Base-by-base conservation (phyloP, 2,888 invertebrate genomes). In the Argyresthia goedartella region DNA sequence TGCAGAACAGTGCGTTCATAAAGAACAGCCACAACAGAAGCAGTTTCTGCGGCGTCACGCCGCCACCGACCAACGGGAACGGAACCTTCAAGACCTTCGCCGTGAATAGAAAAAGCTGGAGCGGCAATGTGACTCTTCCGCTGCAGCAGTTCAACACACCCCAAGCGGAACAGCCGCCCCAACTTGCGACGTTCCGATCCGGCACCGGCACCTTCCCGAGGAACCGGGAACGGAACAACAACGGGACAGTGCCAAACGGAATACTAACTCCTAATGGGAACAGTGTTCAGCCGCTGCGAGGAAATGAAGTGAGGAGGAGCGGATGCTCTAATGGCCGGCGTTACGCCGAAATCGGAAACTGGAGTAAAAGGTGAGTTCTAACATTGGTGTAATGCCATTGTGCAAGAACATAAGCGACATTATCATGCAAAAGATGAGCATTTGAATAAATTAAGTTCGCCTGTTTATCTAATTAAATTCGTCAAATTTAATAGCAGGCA, bases 331-430 rank as follows among this genome's bases (percentile, higher is more conserved):
- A 85, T 74, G 88, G 88, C 64, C 80, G 88, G 58, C 84, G 88
- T 57, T 89, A 89, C 73, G 89, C 89, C 51, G 89, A 89, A 75
- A 88, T 89, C 69, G 88, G 88, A 71, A 86, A 87, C 78, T 88
- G 88, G 88, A 87, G 76, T 71, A 86, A 86, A 76, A 86, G 86
- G 86, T 86, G 63, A 80, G 84, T 74, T 63, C 52, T 55, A 57
- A 56, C 8, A 13, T 11, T 47, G 47, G n/a, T 47, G 33, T 47
- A 47, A 25, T 25, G 25, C 3, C 25, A 6, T 25, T 4, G 6
- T 25, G 25, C 25, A 25, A 25, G 25, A 25, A 25, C 25, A 25
- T 4, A 25, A 25, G 25, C 25, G 6, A 25, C 2, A 25, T 25
- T 25, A 25, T 25, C 6, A 25, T 25, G 25, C 25, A 25, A 6